Evolutionary conservation across 2,888 invertebrate genomes (phyloP), one percentile per base, ranked within the genome.

Genomic region (Drosophila bunnanda): DNA sequence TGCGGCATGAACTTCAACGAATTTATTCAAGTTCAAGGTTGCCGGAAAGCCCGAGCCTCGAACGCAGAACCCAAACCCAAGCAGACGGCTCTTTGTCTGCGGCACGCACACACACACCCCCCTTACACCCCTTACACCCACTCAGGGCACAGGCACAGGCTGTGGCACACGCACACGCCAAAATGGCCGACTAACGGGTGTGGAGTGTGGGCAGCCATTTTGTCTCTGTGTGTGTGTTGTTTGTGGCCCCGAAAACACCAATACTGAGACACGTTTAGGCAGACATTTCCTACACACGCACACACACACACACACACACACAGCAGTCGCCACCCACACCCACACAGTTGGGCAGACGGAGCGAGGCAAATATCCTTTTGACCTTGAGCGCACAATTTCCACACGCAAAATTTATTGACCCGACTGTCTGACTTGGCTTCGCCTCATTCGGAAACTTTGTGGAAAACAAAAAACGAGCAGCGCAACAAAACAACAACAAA

Each of bases 321-420:
- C 10, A 30, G 6, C 12, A 13, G 41, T 48, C 20, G 38, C 54
- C 59, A 34, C 82, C 73, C 80, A 86, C 82, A 86, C 82, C 69
- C 78, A 68, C 46, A 46, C 43, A 65, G 17, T 32, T 30, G 60
- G 28, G 48, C 70, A 70, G 39, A 48, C 46, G 25, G 4, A 61
- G 43, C 64, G 64, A 75, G 75, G 92, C 88, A 91, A 91, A 92
- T 91, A 91, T 91, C 91, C 91, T 91, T 91, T 91, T 92, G 92
- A 91, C 91, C 92, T 91, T 91, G 92, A 91, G 88, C 86, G 78
- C 81, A 82, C 79, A 82, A 90, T 91, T 91, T 89, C 87, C 89
- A 83, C 89, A 89, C 89, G 88, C 87, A 80, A 89, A 91, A 92
- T 91, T 89, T 91, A 91, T 91, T 91, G 92, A 92, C 92, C 92